Evolutionary conservation across 64 coral and sea anemone genomes (phyloP).

Genomic region (Pocillopora damicornis): DNA sequence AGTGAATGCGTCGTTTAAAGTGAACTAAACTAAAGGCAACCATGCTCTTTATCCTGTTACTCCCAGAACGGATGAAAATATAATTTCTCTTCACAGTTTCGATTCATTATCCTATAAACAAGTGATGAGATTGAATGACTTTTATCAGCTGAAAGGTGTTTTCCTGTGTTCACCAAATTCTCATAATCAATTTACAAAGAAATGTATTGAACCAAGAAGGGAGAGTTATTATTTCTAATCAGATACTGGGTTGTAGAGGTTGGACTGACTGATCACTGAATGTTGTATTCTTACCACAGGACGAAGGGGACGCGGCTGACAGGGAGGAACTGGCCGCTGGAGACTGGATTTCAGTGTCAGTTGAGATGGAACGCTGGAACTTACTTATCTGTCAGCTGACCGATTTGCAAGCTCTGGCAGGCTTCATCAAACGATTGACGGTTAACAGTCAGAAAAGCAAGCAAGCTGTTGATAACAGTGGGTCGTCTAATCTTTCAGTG

Average conservation of each 20-base stretch:
- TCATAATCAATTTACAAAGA: too few relatives aligned
- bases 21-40: too few relatives aligned
- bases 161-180: too few relatives aligned
- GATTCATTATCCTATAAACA: too few relatives aligned
- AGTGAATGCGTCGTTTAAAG: too few relatives aligned
- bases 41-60: too few relatives aligned
- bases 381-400: constrained; percentile 77
- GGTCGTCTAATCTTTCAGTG: constrained; percentile 42
- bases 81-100: too few relatives aligned
- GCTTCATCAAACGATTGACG: constrained; percentile 52
- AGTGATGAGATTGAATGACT: too few relatives aligned
- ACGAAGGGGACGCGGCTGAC: constrained; percentile 51
- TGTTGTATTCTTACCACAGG: constrained; percentile 14
- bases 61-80: too few relatives aligned
- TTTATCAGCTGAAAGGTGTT: too few relatives aligned
- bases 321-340: constrained; percentile 57
- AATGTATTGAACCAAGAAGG: not conserved
- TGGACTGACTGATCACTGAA: not conserved
- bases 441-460: not conserved
- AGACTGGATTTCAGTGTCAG: constrained; percentile 93
- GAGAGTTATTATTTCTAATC: not conserved
- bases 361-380: constrained; percentile 97
- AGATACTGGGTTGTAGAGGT: not conserved
- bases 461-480: not conserved
- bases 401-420: constrained; percentile 63